phyloP scores from a whole-genome alignment of 2,113 vertebrate genomes.

The Periophthalmus modestus region DNA sequence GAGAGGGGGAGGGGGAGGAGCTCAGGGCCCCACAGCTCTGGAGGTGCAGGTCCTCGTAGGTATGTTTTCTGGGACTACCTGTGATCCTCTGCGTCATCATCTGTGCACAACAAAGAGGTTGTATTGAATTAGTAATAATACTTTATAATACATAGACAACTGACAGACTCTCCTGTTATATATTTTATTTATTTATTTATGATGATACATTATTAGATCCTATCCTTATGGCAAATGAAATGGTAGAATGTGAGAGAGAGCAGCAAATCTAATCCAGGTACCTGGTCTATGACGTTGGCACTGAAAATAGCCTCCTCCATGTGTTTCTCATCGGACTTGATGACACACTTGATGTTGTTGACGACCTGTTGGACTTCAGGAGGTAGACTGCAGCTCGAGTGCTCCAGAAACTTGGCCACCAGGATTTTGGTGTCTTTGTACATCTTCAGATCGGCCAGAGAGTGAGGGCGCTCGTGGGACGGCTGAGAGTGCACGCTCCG shows the following conservation, averaged over 20 bases:
- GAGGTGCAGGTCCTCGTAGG: conserved; percentile 85
- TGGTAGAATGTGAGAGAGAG: background rate
- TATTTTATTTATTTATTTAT: too few species aligned
- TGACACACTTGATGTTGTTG: conserved; percentile 86
- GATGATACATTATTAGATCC: too few species aligned
- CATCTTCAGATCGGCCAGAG: conserved; percentile 88
- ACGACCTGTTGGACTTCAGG: conserved; percentile 90
- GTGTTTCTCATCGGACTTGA: conserved; percentile 87
- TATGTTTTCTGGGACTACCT: conserved; percentile 74
- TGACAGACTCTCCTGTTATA: background rate
- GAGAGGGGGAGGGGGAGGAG: conserved; percentile 75
- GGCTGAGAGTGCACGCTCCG: conserved; percentile 65
- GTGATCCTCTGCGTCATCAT: conserved; percentile 80
- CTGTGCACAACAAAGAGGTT: conserved; percentile 46
- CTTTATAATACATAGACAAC: background rate
- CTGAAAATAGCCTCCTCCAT: conserved; percentile 92
- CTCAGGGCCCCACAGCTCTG: conserved; percentile 90
- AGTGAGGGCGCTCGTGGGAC: conserved; percentile 81
- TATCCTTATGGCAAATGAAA: too few species aligned
- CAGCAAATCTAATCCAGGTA: conserved; percentile 35
- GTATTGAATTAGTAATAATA: background rate
- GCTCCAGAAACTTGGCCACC: conserved; percentile 95
- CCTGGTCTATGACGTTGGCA: conserved; percentile 89
- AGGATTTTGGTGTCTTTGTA: conserved; percentile 91
- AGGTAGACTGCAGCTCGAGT: conserved; percentile 87